phyloP scores from a whole-genome alignment of 2,113 vertebrate species.

The Clarias macrocephalus region DNA sequence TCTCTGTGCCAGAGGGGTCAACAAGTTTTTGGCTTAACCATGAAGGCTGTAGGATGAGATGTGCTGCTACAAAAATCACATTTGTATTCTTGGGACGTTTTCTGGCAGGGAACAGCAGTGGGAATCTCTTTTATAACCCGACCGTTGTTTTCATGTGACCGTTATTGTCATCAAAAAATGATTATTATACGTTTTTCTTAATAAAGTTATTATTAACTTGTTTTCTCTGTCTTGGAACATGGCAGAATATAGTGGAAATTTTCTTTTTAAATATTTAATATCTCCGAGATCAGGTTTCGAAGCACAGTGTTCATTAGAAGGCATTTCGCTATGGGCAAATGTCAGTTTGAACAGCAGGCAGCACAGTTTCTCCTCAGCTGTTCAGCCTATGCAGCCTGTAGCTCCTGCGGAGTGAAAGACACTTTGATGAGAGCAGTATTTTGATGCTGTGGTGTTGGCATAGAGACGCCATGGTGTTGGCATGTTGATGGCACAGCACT shows the following conservation, averaged over 20 bases:
- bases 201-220: neutral
- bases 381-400: conserved; percentile 20
- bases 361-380: neutral
- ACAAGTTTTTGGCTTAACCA: neutral
- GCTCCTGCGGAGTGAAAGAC: conserved; percentile 11
- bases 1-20: neutral
- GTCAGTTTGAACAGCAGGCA: conserved; percentile 19
- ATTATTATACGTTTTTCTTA: neutral
- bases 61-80: neutral
- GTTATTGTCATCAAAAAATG: neutral
- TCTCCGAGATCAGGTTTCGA: conserved; percentile 1
- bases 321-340: neutral
- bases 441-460: conserved; percentile 24
- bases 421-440: conserved; percentile 36
- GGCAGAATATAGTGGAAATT: neutral
- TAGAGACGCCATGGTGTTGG: neutral
- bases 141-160: neutral
- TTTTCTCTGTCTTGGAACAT: neutral
- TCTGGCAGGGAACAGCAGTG: neutral
- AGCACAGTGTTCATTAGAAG: conserved; percentile 14
- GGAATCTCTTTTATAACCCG: neutral
- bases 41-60: neutral
- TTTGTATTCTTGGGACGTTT: neutral
- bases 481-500: conserved; percentile 27
- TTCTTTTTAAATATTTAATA: conserved; percentile 9